Evolutionary conservation across 2,113 vertebrate genomes (phyloP).

Genomic region (Megaleporinus macrocephalus): DNA sequence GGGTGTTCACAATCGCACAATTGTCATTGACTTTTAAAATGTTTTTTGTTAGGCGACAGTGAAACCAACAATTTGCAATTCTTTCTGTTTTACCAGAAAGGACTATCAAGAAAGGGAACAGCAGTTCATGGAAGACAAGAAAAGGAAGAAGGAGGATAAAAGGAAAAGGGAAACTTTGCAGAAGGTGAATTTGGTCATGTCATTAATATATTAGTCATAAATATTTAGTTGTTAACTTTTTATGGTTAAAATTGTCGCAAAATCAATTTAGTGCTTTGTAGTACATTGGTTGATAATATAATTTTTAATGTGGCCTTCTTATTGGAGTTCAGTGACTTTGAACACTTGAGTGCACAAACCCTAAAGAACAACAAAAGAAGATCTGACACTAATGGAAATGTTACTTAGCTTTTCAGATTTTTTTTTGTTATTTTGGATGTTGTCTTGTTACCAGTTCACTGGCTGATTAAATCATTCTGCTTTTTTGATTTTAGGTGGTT

Average conservation of each 20-base stretch:
- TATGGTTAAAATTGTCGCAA: too few relatives aligned
- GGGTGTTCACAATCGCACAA: not conserved
- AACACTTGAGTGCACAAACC: too few relatives aligned
- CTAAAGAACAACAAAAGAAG: too few relatives aligned
- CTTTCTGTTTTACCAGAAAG: slow-evolving; percentile 79
- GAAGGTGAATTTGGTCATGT: slow-evolving; percentile 82
- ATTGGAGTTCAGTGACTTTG: too few relatives aligned
- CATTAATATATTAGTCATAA: too few relatives aligned
- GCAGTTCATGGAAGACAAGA: slow-evolving; percentile 99
- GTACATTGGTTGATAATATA: too few relatives aligned
- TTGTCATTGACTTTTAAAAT: not conserved
- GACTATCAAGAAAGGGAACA: slow-evolving; percentile 96
- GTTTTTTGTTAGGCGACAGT: too few relatives aligned
- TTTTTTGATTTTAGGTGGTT: slow-evolving; percentile 85
- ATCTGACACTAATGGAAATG: not conserved
- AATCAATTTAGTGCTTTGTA: too few relatives aligned
- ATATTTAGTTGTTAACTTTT: too few relatives aligned
- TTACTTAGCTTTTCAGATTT: not conserved
- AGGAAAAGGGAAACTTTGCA: slow-evolving; percentile 99
- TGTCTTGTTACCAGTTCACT: not conserved
- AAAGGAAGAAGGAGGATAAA: slow-evolving; percentile 99
- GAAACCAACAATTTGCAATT: not conserved
- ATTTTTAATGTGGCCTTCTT: too few relatives aligned
- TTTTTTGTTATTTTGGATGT: not conserved
- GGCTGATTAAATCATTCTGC: slow-evolving; percentile 62